phyloP scores from a whole-genome alignment of 2,113 vertebrate species.

The Nannospalax galili region DNA sequence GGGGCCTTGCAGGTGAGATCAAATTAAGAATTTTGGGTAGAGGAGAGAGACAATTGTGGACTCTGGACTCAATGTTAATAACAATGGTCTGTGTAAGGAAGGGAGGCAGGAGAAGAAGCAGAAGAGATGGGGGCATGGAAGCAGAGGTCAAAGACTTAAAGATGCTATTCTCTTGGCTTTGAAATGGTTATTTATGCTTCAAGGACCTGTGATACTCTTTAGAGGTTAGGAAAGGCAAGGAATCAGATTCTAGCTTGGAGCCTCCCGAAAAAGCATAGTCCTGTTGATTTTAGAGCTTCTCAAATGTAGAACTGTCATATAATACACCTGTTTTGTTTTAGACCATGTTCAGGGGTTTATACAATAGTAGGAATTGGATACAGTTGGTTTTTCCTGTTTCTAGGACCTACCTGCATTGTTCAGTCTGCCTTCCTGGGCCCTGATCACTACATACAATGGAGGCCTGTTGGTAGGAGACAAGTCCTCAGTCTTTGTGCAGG shows the following conservation, averaged over 20 bases:
- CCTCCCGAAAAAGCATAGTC: neutral
- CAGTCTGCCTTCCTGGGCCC: neutral
- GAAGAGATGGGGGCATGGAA: neutral
- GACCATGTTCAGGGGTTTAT: neutral
- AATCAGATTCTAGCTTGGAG: neutral
- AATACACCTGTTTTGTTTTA: neutral
- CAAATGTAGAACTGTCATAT: neutral
- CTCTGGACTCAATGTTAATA: neutral
- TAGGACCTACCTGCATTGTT: neutral
- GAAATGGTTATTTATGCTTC: neutral
- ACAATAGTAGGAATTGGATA: neutral
- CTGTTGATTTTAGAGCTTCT: neutral
- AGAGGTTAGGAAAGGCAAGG: neutral
- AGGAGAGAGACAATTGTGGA: too few species aligned
- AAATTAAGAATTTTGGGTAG: neutral
- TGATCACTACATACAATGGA: accelerated
- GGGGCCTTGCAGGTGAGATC: neutral
- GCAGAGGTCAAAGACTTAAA: neutral
- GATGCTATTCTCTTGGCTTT: neutral
- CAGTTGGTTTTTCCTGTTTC: neutral
- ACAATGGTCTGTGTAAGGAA: neutral
- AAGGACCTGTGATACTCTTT: neutral
- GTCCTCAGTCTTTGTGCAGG: neutral
- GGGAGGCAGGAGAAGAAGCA: neutral
- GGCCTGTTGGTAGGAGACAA: neutral